Base-by-base conservation (phyloP, 2,797 vertebrate species). In the Tarsius wallacei region DNA sequence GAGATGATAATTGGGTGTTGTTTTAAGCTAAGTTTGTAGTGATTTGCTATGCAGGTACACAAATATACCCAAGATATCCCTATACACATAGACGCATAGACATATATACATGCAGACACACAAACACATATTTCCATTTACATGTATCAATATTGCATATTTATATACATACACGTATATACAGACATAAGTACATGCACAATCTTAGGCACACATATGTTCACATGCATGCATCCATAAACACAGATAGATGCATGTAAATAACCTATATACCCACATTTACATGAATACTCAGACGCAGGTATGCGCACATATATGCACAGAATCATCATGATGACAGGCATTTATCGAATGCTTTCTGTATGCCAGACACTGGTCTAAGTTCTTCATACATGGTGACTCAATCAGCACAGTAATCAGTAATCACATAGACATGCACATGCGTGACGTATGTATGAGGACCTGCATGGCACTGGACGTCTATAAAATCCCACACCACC, bases 291-390 rank as follows among this genome's bases (percentile, higher is more conserved):
- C n/a, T 55, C 70, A 96, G 71, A 74, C 14, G 11, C 4, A 10
- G 24, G 53, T n/a, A 53, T 4, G 3, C 31, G 17, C n/a, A 21
- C 33, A 55, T 12, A 16, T 10, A 61, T 7, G 10, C 10, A 26
- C 11, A 31, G 2, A 26, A 15, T 36, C 57, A 64, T 74, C 36
- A 61, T 36, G 55, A 26, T 14, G 31, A 49, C 59, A 66, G 51
- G 57, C n/a, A 64, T 36, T 17, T 71, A 73, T 73, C 77, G 64
- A 85, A 74, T 77, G 42, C 22, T 70, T 74, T 84, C 55, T 78
- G 2, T 24, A 31, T 47, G 12, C 53, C 68, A 70, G 57, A 33
- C 33, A 13, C 16, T 8, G 47, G 36, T 51, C 61, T 85, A 61
- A 88, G 68, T 78, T 85, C 33, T 77, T 85, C 31, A 63, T 74